Conservation (phyloP, 2,888 invertebrate genomes). For the Copidosoma aretas region DNA sequence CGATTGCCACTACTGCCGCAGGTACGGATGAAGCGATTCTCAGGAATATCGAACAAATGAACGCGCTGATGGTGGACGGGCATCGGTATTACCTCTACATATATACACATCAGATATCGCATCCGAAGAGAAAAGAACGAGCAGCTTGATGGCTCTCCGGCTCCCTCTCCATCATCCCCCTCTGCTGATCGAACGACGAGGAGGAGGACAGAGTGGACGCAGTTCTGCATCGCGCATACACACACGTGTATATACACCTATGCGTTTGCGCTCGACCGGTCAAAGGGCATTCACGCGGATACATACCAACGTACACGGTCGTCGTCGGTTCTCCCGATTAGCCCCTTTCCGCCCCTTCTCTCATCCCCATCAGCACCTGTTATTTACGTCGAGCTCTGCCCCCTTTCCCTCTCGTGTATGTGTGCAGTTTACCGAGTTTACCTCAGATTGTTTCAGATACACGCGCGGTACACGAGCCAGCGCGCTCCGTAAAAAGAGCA, state of each 20-base stretch:
- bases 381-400: conserved; percentile 7
- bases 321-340: conserved; percentile 14
- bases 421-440: too few species aligned
- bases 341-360: conserved; percentile 2
- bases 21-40: conserved; percentile 27
- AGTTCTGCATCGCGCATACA: not conserved
- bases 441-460: conserved; percentile 20
- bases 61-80: conserved; percentile 16
- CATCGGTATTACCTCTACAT: not conserved
- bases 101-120: not conserved
- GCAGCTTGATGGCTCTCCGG: not conserved
- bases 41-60: conserved; percentile 31
- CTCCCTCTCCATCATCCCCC: too few species aligned
- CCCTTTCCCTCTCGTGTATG: not conserved
- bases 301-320: not conserved
- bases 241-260: conserved; percentile 6
- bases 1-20: too few species aligned
- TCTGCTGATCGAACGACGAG: conserved; percentile 12
- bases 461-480: conserved; percentile 2
- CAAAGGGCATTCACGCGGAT: conserved; percentile 33
- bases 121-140: conserved; percentile 26
- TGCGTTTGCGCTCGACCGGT: conserved; percentile 27
- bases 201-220: too few species aligned
- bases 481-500: conserved; percentile 21
- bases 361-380: not conserved